Conservation (phyloP, 2,113 vertebrate genomes). For the Grus americana region DNA sequence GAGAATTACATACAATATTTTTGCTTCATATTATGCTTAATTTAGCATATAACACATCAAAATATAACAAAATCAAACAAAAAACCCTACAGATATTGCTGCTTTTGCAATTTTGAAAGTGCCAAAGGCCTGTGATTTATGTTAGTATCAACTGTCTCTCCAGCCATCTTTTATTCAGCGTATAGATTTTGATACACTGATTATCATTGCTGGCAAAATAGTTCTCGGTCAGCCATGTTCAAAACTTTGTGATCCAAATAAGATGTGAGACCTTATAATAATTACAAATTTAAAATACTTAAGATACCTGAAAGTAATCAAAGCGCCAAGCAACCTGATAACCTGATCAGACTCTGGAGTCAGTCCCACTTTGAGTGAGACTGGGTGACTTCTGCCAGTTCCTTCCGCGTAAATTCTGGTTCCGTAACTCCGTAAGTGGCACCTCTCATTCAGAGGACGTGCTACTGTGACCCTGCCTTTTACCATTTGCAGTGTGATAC, state of each 20-base stretch:
- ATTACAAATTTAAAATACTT: neutral
- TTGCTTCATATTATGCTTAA: neutral
- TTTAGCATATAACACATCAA: neutral
- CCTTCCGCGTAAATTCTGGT: neutral
- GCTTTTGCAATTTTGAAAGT: neutral
- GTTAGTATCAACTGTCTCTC: neutral
- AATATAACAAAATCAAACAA: neutral
- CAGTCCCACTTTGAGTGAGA: neutral
- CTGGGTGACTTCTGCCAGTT: neutral
- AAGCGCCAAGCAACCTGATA: neutral
- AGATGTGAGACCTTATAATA: neutral
- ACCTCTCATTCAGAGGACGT: neutral
- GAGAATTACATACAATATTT: neutral
- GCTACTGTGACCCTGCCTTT: neutral
- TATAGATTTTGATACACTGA: neutral
- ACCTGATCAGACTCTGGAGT: neutral
- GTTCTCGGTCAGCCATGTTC: neutral
- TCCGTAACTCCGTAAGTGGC: neutral
- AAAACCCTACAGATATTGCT: neutral
- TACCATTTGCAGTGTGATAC: neutral
- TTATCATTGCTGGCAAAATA: neutral
- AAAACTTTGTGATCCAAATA: neutral
- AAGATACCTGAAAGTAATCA: neutral
- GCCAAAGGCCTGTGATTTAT: neutral
- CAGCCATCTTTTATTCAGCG: neutral